Evolutionary conservation across 2,888 invertebrate genomes (phyloP).

Genomic region (Eristalinus aeneus): DNA sequence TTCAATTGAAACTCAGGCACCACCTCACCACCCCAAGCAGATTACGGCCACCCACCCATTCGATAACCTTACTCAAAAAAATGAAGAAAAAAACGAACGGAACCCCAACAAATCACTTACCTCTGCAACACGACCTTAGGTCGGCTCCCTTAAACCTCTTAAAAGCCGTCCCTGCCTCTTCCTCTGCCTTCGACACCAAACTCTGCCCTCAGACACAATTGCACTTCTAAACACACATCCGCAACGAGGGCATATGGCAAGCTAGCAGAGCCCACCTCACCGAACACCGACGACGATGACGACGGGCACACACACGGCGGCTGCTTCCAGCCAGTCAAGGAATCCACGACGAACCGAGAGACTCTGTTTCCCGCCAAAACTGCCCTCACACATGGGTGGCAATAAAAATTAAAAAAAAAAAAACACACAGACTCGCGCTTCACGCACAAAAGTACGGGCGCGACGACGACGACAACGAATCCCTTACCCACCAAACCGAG

Average conservation of each 20-base stretch:
- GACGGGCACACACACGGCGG: background rate
- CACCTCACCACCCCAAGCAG: background rate
- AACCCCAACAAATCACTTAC: background rate
- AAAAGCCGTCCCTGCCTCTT: background rate
- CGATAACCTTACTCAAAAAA: background rate
- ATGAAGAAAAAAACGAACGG: background rate
- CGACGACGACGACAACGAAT: background rate
- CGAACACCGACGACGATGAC: background rate
- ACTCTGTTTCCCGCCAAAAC: conserved; percentile 66
- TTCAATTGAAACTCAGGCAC: no score
- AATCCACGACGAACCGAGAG: conserved; percentile 31
- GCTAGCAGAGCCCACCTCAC: background rate
- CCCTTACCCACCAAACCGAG: background rate
- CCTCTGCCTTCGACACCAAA: background rate
- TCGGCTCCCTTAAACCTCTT: background rate
- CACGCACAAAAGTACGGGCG: conserved; percentile 41
- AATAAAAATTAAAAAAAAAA: conserved; percentile 42
- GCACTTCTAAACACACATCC: background rate
- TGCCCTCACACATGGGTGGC: conserved; percentile 26
- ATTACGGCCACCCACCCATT: background rate
- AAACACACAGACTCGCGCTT: conserved; percentile 8
- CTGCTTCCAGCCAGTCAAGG: background rate
- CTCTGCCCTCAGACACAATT: background rate
- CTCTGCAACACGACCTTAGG: background rate
- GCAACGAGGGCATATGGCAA: background rate